Evolutionary conservation across 1,140 invertebrate species (phyloP).

Genomic region (Pseudomyrmex flavicornis): DNA sequence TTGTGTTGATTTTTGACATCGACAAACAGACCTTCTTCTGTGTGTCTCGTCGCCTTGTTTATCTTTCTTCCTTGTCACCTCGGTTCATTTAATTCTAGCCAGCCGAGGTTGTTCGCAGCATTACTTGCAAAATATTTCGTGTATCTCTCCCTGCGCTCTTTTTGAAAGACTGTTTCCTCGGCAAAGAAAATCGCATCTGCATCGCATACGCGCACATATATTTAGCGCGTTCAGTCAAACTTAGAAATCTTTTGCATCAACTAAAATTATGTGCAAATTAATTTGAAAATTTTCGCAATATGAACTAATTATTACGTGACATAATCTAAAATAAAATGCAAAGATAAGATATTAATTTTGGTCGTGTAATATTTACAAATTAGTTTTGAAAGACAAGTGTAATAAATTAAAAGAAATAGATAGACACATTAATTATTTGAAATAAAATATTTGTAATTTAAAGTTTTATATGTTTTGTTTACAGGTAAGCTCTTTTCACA

Average conservation of each 20-base stretch:
- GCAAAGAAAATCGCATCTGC: conserved; percentile 24
- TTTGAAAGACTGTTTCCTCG: conserved; percentile 32
- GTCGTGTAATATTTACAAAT: too few species aligned
- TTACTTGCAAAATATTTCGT: conserved; percentile 82
- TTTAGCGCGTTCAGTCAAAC: conserved; percentile 44
- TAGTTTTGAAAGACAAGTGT: too few species aligned
- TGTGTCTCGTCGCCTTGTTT: conserved; percentile 77
- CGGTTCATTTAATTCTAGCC: conserved; percentile 81
- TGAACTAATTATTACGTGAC: too few species aligned
- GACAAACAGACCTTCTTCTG: conserved; percentile 80
- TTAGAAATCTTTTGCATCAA: background rate
- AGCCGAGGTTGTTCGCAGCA: conserved; percentile 77
- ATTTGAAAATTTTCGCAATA: too few species aligned
- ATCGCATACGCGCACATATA: background rate
- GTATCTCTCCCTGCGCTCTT: conserved; percentile 70
- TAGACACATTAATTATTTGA: background rate
- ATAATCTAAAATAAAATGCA: too few species aligned
- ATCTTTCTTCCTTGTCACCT: conserved; percentile 70
- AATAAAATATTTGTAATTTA: background rate
- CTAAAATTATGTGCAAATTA: too few species aligned
- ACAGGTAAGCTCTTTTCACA: conserved; percentile 40
- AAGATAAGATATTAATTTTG: too few species aligned
- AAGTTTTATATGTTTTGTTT: conserved; percentile 2
- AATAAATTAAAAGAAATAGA: background rate
- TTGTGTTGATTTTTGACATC: conserved; percentile 84